Percentiles rank a stretch among this genome's conserved stretches.
Evolutionary conservation across 2,797 vertebrate genomes (phyloP).

Genomic region (Propithecus deckenii): DNA sequence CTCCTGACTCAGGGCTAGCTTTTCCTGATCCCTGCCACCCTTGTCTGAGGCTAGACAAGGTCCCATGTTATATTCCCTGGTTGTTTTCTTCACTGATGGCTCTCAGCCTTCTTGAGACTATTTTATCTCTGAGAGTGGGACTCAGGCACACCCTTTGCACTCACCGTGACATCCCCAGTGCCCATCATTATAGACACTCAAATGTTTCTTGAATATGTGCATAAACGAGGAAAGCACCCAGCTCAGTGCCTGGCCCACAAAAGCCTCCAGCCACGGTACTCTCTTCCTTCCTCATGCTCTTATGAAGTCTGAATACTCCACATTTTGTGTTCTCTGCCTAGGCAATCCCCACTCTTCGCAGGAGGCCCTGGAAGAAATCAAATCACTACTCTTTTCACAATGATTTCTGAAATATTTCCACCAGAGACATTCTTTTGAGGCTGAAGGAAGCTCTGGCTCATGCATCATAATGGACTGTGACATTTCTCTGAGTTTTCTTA

Average conservation of each 20-base stretch:
- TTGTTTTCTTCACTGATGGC: not conserved
- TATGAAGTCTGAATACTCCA: not conserved
- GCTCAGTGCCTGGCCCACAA: not conserved
- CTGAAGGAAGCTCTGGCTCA: not conserved
- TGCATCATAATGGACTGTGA: not conserved
- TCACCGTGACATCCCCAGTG: not conserved
- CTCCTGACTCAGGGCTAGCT: not conserved
- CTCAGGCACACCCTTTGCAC: not conserved
- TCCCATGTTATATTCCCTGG: not conserved
- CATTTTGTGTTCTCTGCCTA: not conserved
- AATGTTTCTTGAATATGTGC: not conserved
- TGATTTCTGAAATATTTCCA: conserved; percentile 31
- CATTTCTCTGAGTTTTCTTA: conserved; percentile 45
- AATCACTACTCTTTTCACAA: not conserved
- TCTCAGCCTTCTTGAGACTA: not conserved
- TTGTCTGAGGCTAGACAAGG: not conserved
- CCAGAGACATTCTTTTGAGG: not conserved
- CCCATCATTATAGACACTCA: not conserved
- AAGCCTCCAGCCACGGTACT: not conserved
- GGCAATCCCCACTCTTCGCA: not conserved
- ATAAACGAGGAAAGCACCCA: not conserved
- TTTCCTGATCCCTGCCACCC: not conserved
- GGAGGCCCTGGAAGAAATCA: not conserved
- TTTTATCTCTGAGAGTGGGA: not conserved
- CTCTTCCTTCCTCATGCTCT: not conserved